A percentile compares a stretch with the other conserved stretches of the same genome.
phyloP scores from a whole-genome alignment of 2,888 invertebrate species.

The Caenorhabditis sp. region DNA sequence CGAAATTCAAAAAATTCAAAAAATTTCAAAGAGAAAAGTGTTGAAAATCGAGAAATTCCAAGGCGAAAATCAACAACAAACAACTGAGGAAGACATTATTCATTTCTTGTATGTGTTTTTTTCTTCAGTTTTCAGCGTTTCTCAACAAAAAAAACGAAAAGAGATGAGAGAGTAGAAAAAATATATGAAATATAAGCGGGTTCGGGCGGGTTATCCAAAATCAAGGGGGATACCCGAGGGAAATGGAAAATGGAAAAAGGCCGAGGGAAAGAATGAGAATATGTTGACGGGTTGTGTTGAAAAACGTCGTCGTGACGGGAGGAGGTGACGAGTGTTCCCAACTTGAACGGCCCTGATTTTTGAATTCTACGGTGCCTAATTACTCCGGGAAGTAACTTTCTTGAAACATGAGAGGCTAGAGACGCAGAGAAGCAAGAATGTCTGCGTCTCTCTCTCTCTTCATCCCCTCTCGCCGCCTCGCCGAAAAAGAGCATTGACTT shows the following conservation, averaged over 20 bases:
- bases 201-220: constrained; percentile 1
- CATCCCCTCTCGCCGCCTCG: background rate
- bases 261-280: background rate
- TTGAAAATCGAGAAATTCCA: background rate
- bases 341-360: too few species aligned
- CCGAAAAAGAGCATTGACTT: too few species aligned
- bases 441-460: too few species aligned
- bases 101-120: background rate
- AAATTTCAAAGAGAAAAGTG: constrained; percentile 7
- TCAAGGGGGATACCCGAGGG: background rate
- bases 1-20: constrained; percentile 5
- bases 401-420: too few species aligned
- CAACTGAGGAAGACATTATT: constrained; percentile 14
- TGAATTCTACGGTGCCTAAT: too few species aligned
- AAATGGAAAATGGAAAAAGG: background rate
- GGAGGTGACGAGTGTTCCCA: too few species aligned
- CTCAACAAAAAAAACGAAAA: background rate
- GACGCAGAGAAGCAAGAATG: too few species aligned
- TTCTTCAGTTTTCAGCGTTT: background rate
- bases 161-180: constrained; percentile 21
- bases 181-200: background rate
- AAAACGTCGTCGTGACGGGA: too few species aligned
- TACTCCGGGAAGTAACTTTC: too few species aligned
- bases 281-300: constrained; percentile 38
- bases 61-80: background rate